Percentiles rank a stretch among this genome's conserved stretches.
Evolutionary conservation across 2,888 invertebrate genomes (phyloP).

Genomic region (Steinernema scapterisci): DNA sequence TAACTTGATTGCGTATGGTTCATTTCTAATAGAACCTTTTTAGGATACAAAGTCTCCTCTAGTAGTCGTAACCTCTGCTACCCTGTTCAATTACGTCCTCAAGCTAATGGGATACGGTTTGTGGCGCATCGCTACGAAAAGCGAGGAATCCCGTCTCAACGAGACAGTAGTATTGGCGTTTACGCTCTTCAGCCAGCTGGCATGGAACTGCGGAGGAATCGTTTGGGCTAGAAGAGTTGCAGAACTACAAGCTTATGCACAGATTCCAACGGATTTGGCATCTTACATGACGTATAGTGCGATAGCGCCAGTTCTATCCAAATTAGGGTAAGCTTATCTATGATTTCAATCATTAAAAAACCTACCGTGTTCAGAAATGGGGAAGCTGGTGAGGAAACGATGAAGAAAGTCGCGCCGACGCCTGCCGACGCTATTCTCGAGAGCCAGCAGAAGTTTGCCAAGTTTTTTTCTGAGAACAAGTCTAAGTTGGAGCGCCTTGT

Average conservation of each 20-base stretch:
- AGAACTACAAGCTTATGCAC: neutral
- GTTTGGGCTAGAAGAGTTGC: neutral
- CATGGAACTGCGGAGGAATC: neutral
- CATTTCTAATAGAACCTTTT: neutral
- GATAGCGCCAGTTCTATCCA: neutral
- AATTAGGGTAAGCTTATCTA: neutral
- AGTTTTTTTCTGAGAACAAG: neutral
- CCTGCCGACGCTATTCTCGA: neutral
- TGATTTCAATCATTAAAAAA: neutral
- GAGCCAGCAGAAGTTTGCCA: slow-evolving; percentile 20
- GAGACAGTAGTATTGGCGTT: neutral
- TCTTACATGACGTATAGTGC: neutral
- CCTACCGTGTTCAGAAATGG: neutral
- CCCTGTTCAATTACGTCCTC: neutral
- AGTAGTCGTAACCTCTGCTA: neutral
- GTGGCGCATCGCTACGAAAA: slow-evolving; percentile 18
- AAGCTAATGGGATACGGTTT: neutral
- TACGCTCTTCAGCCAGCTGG: neutral
- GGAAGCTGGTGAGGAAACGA: neutral
- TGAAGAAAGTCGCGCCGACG: neutral
- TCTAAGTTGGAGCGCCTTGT: neutral
- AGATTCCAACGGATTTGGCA: neutral
- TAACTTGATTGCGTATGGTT: neutral
- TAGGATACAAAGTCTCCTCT: neutral
- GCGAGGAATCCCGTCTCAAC: neutral